A percentile compares a stretch with the other conserved stretches of the same genome.
Evolutionary conservation across 1,140 invertebrate species (phyloP).

Genomic region (Dermatophagoides farinae): DNA sequence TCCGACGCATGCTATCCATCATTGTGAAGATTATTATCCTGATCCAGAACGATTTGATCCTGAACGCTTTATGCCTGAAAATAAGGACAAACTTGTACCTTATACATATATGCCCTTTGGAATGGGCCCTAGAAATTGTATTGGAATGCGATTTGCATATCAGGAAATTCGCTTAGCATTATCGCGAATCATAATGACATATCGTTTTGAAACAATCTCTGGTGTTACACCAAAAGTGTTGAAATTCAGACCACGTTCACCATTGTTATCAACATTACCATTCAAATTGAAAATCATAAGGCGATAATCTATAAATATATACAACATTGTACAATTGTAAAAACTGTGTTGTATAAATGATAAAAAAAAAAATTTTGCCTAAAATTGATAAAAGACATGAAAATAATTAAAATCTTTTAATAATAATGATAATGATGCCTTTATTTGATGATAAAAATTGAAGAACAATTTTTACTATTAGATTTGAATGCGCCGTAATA

Average conservation of each 20-base stretch:
- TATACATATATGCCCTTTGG: conserved; percentile 8
- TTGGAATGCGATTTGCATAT: conserved; percentile 3
- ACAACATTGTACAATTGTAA: too few species aligned
- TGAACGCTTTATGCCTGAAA: conserved; percentile 28
- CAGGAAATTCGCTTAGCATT: background rate
- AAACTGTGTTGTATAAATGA: too few species aligned
- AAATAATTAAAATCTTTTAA: too few species aligned
- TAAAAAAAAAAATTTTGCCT: too few species aligned
- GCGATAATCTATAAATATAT: too few species aligned
- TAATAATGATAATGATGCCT: too few species aligned
- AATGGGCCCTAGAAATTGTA: background rate
- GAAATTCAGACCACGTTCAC: background rate
- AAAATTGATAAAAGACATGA: too few species aligned
- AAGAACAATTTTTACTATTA: too few species aligned
- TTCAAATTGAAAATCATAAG: background rate
- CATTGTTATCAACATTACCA: background rate
- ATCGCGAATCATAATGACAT: background rate
- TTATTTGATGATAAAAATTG: too few species aligned
- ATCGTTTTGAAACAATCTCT: background rate
- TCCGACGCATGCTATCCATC: conserved; percentile 38
- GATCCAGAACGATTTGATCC: conserved; percentile 39
- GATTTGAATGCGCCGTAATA: too few species aligned
- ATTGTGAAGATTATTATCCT: conserved; percentile 34
- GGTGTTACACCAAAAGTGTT: background rate
- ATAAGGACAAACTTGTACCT: background rate